Evolutionary conservation across 2,113 vertebrate genomes (phyloP), one percentile per base, ranked within the genome.

Genomic region (Sitta europaea): DNA sequence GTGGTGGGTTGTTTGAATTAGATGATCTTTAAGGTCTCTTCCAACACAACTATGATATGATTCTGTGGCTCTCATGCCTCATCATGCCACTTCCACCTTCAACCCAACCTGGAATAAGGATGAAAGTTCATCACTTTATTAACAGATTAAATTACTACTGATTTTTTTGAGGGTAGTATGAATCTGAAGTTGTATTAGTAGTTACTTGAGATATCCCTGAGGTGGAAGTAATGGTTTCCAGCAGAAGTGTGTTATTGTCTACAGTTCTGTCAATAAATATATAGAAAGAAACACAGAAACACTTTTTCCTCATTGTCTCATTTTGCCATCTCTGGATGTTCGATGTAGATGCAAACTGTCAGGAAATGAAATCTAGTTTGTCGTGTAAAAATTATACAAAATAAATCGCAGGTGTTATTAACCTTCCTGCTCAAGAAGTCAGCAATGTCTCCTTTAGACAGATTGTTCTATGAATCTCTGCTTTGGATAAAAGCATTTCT

Each of bases 111-210:
- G 9, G 14, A 4, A 33, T 8, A 48, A 5, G 9, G 20, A 35
- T 43, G 14, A 12, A 53, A 76, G 11, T 51, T 63, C 18, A 48
- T 66, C 61, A 57, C 1, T 9, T 1, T 16, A 50, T 31, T 10
- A 59, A 33, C 10, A 45, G 24, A n/a, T 47, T 8, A 82, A 57
- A 10, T 22, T 83, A 51, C 5, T 54, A 42, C 7, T 50, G 11
- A 36, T 3, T 35, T 38, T 3, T 0, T 0, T n/a, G 12, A 0
- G 27, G 4, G 5, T 15, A 55, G 6, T 57, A 20, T 23, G 18
- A 73, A 47, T 21, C 3, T 43, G 12, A 29, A 24, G 2, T 29
- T 66, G 22, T 12, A 38, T 38, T 51, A 55, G 20, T 24, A 38
- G 5, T 47, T 67, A 31, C 22, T 67, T 63, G 13, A 54, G 11